Conservation (phyloP, 2,888 invertebrate species). For the Andrena trimmerana region DNA sequence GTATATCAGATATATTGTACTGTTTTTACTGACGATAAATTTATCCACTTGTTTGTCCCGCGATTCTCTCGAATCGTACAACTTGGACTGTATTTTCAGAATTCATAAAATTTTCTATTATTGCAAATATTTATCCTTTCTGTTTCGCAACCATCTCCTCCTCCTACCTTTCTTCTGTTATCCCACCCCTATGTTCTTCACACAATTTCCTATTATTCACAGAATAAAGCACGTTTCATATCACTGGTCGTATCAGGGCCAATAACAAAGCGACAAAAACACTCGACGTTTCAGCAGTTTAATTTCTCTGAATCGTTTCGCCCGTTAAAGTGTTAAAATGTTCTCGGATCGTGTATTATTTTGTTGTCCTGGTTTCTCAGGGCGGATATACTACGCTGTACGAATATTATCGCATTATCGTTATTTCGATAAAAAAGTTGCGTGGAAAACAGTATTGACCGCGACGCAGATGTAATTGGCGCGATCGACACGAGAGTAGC, state of each 20-base stretch:
- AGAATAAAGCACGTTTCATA: slow-evolving; percentile 9
- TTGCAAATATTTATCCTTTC: too few species aligned
- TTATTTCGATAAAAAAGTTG: slow-evolving; percentile 30
- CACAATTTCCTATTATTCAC: background rate
- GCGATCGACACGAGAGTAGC: background rate
- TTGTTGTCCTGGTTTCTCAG: background rate
- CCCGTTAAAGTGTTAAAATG: background rate
- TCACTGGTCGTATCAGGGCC: background rate
- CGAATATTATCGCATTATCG: slow-evolving; percentile 10
- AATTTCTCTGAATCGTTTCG: background rate
- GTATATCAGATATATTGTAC: too few species aligned
- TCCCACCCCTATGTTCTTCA: background rate
- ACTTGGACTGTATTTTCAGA: too few species aligned
- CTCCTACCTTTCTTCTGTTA: background rate
- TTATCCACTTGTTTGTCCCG: too few species aligned
- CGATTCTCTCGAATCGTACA: too few species aligned
- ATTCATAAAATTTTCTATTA: too few species aligned
- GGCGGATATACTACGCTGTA: background rate
- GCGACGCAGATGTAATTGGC: slow-evolving; percentile 22
- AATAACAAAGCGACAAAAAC: slow-evolving; percentile 11
- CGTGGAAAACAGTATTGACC: slow-evolving; percentile 27
- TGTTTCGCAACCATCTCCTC: background rate
- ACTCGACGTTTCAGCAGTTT: slow-evolving; percentile 32
- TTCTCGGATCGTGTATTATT: background rate
- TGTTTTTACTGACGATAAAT: too few species aligned